Evolutionary conservation across 2,888 invertebrate species (phyloP), one percentile per base, ranked within the genome.

Genomic region (Herminia tarsipennalis): DNA sequence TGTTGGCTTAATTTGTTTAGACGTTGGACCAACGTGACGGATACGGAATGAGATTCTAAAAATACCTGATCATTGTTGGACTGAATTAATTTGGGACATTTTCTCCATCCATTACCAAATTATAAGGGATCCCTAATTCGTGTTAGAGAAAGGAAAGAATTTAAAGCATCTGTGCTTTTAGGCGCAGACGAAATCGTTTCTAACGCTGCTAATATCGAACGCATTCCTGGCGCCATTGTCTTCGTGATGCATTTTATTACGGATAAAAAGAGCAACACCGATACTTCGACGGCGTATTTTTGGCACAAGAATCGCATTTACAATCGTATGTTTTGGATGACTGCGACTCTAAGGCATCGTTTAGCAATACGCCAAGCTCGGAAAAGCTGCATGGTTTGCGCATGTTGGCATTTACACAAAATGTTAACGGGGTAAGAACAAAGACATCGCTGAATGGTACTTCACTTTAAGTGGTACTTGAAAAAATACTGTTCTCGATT

Each of bases 1-100:
- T 57, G 60, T 60, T 55, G 28, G 49, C 42, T 65, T 66, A 61
- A 71, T 66, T 71, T 68, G 65, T 69, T 66, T 58, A 49, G 54
- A 61, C 46, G 37, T 56, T 42, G 40, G 41, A 32, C 28, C 41
- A 35, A 48, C 38, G 45, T 56, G 40, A 50, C 40, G 54, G 51
- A 52, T 41, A 57, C 53, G 30, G 52, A 64, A 66, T 55, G 43
- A 60, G 48, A 41, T 54, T 36, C 58, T 52, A 57, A 56, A 60
- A 63, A 58, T 63, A 67, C 12, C 22, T 18, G 30, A 37, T 45
- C 39, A 42, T 56, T 59, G 44, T 64, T 52, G 30, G 10, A 25
- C 43, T 5, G 27, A 46, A 37, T 50, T 52, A 48, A 58, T 58
- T 55, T 25, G 17, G 34, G 33, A 39, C 28, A 37, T 41, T 37